These are phyloP conservation scores for Neotragus moschatus DNA, from an alignment of 2,113 vertebrate species.

Conservation along the genomic window DNA sequence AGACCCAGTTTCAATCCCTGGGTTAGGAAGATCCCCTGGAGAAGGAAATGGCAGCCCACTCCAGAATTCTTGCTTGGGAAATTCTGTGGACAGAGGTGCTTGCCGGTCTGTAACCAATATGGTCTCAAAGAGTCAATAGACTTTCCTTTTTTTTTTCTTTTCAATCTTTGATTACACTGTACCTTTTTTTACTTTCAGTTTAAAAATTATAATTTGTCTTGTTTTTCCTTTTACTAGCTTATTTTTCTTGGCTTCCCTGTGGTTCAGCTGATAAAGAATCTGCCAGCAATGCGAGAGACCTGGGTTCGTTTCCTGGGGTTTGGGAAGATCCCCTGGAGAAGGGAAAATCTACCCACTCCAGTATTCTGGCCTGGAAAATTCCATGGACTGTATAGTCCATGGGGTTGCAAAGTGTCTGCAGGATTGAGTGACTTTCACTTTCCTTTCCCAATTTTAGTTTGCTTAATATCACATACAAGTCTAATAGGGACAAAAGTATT, in stretches of 20 bases:
- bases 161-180: not conserved
- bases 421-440: not conserved
- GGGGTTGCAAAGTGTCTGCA: not conserved
- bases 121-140: not conserved
- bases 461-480: not conserved
- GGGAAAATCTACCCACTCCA: not conserved
- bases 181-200: not conserved
- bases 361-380: not conserved
- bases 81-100: not conserved
- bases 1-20: not conserved
- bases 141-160: not conserved
- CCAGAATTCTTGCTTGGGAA: not conserved
- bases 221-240: not conserved
- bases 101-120: not conserved
- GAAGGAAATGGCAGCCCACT: not conserved
- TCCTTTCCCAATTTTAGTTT: not conserved
- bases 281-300: fast-evolving
- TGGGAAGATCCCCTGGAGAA: not conserved
- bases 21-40: not conserved
- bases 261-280: not conserved
- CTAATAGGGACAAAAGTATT: not conserved
- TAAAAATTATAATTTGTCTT: not conserved
- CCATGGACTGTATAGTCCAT: not conserved
- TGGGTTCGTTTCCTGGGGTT: not conserved
- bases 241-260: not conserved